phyloP scores from a whole-genome alignment of 2,797 vertebrate species.

The Myotis planiceps region DNA sequence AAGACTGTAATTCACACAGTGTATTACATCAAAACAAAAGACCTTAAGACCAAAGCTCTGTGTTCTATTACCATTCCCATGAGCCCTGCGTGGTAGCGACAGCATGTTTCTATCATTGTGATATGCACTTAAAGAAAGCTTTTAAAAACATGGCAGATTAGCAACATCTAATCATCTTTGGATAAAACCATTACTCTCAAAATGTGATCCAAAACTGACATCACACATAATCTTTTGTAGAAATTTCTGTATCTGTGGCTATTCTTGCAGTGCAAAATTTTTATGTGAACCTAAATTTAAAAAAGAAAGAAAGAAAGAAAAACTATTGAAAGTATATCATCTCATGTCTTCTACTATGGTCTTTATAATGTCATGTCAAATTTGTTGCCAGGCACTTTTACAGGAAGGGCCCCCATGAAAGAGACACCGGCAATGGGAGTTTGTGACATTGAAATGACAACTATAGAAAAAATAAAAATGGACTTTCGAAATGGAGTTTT shows the following conservation, averaged over 20 bases:
- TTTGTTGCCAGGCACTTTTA: background rate
- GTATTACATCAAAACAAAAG: background rate
- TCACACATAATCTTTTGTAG: slow-evolving; percentile 24
- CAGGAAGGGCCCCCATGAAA: background rate
- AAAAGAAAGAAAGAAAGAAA: background rate
- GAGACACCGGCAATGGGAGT: background rate
- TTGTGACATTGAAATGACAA: background rate
- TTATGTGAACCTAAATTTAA: background rate
- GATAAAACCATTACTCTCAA: slow-evolving; percentile 4
- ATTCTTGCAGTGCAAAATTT: background rate
- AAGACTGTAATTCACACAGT: background rate
- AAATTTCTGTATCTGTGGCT: slow-evolving; percentile 10
- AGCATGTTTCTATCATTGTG: background rate
- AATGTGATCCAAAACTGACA: slow-evolving; percentile 46
- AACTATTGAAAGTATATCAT: background rate
- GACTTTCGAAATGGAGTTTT: background rate
- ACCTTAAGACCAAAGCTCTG: background rate
- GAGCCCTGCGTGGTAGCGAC: background rate
- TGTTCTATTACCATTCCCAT: slow-evolving; percentile 5
- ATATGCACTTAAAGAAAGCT: background rate
- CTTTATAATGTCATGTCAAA: background rate
- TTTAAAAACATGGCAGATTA: slow-evolving; percentile 14
- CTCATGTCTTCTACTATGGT: background rate
- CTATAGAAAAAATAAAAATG: background rate
- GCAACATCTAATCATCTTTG: slow-evolving; percentile 20